Evolutionary conservation across 2,797 vertebrate species (phyloP), one percentile per base, ranked within the genome.

Genomic region (Molossus alvarezi): DNA sequence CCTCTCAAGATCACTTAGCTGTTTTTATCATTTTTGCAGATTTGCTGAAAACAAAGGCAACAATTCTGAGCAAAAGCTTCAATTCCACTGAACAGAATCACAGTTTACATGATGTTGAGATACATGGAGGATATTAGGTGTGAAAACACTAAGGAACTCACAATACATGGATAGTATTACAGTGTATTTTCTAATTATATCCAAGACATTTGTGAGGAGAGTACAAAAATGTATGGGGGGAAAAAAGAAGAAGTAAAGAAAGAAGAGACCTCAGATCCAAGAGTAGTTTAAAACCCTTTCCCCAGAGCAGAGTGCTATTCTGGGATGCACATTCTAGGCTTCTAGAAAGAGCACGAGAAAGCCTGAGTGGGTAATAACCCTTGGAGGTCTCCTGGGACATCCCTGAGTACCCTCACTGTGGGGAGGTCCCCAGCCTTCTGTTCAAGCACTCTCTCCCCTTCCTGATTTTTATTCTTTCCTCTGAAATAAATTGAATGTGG

Each of bases 341-440:
- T 65, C 15, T 48, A 72, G 77, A 29, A 55, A 60, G 57, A 71
- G 37, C 8, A 18, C 9, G 13, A 65, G 48, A 21, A 53, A 37
- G 37, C 2, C 53, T 6, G 12, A 45, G 11, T 13, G 48, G 27
- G 2, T 20, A 41, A 33, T 7, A 14, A 11, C 1, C 9, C 1
- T 69, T 20, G 67, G 3, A 69, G 18, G 7, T 4, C 25, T n/a
- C 13, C 9, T 5, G 14, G 10, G 23, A 69, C 37, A 7, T 55
- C 48, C 64, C 55, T 48, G 55, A 72, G 14, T 4, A 57, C 2
- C 18, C 10, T 85, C 10, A 17, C 15, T 8, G 9, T 85, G 29
- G 25, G 45, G 8, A 60, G 29, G 11, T 25, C 3, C 53, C 8
- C 8, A 17, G 21, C 0, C 45, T 64, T 89, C 41, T 9, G 25